Evolutionary conservation across 2,888 invertebrate species (phyloP).

Genomic region (Pseudolycoriella hygida): DNA sequence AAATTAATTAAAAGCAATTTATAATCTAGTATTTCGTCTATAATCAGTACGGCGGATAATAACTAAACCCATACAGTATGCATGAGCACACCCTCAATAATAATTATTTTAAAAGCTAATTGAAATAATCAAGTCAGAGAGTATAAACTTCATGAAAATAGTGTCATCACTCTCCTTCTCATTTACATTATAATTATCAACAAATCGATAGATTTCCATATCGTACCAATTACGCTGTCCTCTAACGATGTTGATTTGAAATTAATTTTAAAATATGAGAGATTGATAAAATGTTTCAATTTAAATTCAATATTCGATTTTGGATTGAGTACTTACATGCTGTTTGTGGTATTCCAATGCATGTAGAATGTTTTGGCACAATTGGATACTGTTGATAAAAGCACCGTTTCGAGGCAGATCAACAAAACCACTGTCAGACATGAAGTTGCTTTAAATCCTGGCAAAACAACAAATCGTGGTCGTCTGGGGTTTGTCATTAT

Average conservation of each 20-base stretch:
- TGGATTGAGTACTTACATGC: slow-evolving; percentile 37
- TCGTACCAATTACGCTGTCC: too few relatives aligned
- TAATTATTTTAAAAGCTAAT: slow-evolving; percentile 1
- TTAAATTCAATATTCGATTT: not conserved
- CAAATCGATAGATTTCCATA: too few relatives aligned
- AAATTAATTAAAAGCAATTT: too few relatives aligned
- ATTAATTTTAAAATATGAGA: too few relatives aligned
- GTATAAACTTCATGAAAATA: too few relatives aligned
- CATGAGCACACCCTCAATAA: not conserved
- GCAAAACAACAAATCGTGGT: slow-evolving; percentile 19
- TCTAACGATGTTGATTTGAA: too few relatives aligned
- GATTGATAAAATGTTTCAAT: too few relatives aligned
- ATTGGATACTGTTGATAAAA: slow-evolving; percentile 40
- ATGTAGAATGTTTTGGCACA: slow-evolving; percentile 73
- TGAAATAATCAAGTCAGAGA: not conserved
- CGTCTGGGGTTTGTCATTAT: slow-evolving; percentile 13
- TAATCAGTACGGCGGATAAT: too few relatives aligned
- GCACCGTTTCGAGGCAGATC: slow-evolving; percentile 36
- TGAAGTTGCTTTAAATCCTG: slow-evolving; percentile 29
- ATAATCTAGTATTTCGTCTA: too few relatives aligned
- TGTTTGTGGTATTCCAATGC: slow-evolving; percentile 82
- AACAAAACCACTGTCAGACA: slow-evolving; percentile 35
- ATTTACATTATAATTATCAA: too few relatives aligned
- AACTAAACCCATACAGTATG: not conserved
- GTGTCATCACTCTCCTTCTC: too few relatives aligned